Conservation (phyloP, 2,113 vertebrate genomes). For the Choloepus hoffmanni region DNA sequence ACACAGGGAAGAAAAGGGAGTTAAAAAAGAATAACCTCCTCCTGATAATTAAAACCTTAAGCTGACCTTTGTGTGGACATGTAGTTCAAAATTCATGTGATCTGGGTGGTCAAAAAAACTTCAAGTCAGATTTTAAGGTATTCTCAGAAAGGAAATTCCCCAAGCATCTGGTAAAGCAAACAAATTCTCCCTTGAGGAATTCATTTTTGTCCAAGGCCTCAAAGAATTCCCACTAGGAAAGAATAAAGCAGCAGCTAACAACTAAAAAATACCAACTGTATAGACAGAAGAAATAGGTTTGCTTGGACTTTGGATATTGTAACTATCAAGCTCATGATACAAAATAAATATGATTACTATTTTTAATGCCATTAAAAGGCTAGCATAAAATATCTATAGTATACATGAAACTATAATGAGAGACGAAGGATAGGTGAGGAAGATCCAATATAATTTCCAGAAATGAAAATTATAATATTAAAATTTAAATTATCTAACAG, state of each 20-base stretch:
- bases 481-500: slow-evolving; percentile 40
- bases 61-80: not conserved
- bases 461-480: slow-evolving; percentile 50
- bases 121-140: slow-evolving; percentile 32
- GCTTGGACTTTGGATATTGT: not conserved
- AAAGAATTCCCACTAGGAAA: slow-evolving; percentile 14
- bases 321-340: slow-evolving; percentile 19
- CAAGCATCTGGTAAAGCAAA: slow-evolving; percentile 14
- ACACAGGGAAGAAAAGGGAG: not conserved
- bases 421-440: slow-evolving; percentile 25
- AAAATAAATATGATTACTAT: slow-evolving; percentile 44
- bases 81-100: slow-evolving; percentile 35
- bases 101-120: not conserved
- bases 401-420: slow-evolving; percentile 28
- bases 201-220: not conserved
- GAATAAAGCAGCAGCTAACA: not conserved
- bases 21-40: not conserved
- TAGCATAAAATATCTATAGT: slow-evolving; percentile 19
- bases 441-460: slow-evolving; percentile 39
- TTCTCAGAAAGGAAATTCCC: not conserved
- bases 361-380: slow-evolving; percentile 27
- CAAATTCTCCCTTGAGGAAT: not conserved
- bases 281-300: slow-evolving; percentile 10
- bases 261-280: not conserved
- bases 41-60: not conserved